Base-by-base conservation (phyloP, 2,888 invertebrate genomes). In the Papilio gigon region DNA sequence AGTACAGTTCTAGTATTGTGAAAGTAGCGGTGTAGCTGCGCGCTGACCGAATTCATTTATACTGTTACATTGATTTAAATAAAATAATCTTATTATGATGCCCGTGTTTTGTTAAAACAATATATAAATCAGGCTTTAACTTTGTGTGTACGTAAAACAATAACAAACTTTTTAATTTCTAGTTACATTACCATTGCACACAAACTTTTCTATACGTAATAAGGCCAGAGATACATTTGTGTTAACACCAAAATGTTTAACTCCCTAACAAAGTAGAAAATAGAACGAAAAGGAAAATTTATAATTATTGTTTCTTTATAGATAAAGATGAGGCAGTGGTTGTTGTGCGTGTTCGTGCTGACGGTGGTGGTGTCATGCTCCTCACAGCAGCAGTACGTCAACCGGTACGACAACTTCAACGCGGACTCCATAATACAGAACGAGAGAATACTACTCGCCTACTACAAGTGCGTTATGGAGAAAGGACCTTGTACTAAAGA, bases 391-490 rank as follows among this genome's bases (percentile, higher is more conserved):
- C 82, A 85, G 60, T 74, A 76, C 53, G 67, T 73, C 71, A 88
- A 88, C 75, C 82, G 86, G 60, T 90, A 90, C 56, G 90, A 92
- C 70, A 91, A 90, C 80, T 89, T 90, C 78, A 91, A 92, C 68
- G 82, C 90, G 0, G 90, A 92, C 70, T 86, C 89, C 37, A 86
- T 92, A 70, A 85, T 92, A 37, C 87, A 87, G 71, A 92, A 91
- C 68, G 92, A 92, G 47, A 82, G 91, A 65, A 88, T 91, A n/a
- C 80, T 92, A 0, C 82, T 91, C 0, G 90, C 90, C 0, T 92
- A 92, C 72, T 92, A 90, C 81, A 92, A 90, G 71, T 92, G 92
- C 68, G 90, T 92, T 59, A 92, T 92, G 92, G 91, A 92, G 66
- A 91, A 88, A 53, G 92, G 92, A 37, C 92, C 92, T 1, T 92